Evolutionary conservation across 2,888 invertebrate genomes (phyloP).

Genomic region (Dione juno): DNA sequence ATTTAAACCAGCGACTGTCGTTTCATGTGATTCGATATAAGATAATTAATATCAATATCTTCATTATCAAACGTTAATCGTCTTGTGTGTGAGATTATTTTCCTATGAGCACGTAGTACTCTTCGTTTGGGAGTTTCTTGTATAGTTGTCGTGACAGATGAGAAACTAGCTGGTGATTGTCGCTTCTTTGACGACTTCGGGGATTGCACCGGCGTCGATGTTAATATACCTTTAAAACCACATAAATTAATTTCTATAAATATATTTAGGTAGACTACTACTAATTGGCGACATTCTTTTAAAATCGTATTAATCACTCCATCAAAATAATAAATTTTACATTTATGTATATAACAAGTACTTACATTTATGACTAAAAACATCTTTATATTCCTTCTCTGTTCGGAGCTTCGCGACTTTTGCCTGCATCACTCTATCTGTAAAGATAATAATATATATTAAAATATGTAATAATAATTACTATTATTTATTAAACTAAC

Average conservation of each 20-base stretch:
- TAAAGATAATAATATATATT: too few species aligned
- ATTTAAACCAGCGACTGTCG: too few species aligned
- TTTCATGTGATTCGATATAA: too few species aligned
- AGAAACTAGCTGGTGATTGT: conserved; percentile 12
- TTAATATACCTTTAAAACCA: not conserved
- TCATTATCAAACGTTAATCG: conserved; percentile 38
- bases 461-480: too few species aligned
- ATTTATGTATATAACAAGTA: too few species aligned
- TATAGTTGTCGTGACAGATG: conserved; percentile 17
- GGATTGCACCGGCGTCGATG: not conserved
- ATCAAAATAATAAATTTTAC: too few species aligned
- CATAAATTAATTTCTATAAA: too few species aligned
- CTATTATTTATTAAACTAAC: too few species aligned
- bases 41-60: not conserved
- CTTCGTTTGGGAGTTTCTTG: conserved; percentile 17
- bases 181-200: conserved; percentile 14
- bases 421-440: not conserved
- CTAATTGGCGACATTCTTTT: too few species aligned
- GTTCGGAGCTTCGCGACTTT: not conserved
- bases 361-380: conserved; percentile 9
- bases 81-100: conserved; percentile 26
- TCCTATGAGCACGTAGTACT: conserved; percentile 17
- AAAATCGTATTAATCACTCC: too few species aligned
- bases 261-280: too few species aligned
- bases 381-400: not conserved